phyloP scores from a whole-genome alignment of 2,888 invertebrate genomes.

The Oligia latruncula region DNA sequence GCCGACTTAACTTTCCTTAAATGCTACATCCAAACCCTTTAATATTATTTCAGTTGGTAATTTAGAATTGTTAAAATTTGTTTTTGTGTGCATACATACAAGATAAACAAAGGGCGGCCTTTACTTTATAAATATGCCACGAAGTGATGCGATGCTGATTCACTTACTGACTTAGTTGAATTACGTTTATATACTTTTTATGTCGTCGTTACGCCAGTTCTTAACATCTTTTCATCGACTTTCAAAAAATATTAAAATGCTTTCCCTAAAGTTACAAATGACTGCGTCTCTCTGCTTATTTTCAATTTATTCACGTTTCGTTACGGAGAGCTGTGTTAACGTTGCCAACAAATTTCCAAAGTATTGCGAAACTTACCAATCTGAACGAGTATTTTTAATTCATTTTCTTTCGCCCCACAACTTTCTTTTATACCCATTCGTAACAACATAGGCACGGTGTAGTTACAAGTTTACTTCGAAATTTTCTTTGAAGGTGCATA shows the following conservation, averaged over 20 bases:
- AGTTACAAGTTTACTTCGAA: slow-evolving; percentile 58
- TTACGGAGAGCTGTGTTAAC: slow-evolving; percentile 74
- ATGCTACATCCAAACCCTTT: slow-evolving; percentile 75
- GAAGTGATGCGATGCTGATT: slow-evolving; percentile 46
- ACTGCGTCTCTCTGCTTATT: slow-evolving; percentile 73
- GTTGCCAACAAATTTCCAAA: slow-evolving; percentile 75
- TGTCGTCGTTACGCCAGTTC: slow-evolving; percentile 47
- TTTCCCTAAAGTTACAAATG: slow-evolving; percentile 70
- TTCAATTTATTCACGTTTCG: slow-evolving; percentile 77
- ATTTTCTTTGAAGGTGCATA: slow-evolving; percentile 50
- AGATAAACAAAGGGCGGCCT: slow-evolving; percentile 41
- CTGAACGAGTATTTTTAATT: slow-evolving; percentile 74
- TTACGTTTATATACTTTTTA: slow-evolving; percentile 45
- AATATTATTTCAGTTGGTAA: slow-evolving; percentile 69
- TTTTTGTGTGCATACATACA: slow-evolving; percentile 47
- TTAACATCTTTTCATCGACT: slow-evolving; percentile 59
- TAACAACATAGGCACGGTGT: slow-evolving; percentile 56
- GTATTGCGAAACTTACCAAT: slow-evolving; percentile 77
- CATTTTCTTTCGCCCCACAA: slow-evolving; percentile 69
- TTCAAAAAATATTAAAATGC: slow-evolving; percentile 68
- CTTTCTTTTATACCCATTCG: slow-evolving; percentile 64
- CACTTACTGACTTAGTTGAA: slow-evolving; percentile 48
- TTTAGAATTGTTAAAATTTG: slow-evolving; percentile 62
- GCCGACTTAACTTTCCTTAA: slow-evolving; percentile 75
- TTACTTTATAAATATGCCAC: slow-evolving; percentile 35